Evolutionary conservation across 2,797 vertebrate genomes (phyloP), one percentile per base, ranked within the genome.

Genomic region (Erithacus rubecula): DNA sequence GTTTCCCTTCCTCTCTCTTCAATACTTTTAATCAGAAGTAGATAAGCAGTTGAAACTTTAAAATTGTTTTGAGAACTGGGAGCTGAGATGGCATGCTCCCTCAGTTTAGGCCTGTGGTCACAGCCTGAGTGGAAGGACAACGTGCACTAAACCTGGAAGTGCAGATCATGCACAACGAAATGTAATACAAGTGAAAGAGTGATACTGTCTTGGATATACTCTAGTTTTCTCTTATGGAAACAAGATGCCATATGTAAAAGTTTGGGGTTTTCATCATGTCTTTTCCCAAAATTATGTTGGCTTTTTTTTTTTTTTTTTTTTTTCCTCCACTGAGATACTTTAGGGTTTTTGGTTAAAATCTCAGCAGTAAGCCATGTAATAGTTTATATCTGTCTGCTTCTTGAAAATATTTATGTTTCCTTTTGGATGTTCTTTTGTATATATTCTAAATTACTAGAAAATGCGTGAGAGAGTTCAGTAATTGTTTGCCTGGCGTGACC

Each of bases 91-190:
- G 13, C 12, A 19, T 49, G 7, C 11, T 85, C 9, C 19, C 8
- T 72, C 17, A 39, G 0, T 74, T 69, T 83, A 63, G 47, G 29
- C 37, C 12, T 36, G 5, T 56, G 3, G 5, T 76, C 14, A 13
- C 14, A 69, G 37, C 12, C 34, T 68, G 26, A 41, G 17, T 30
- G 41, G 58, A 77, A 77, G 52, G 37, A 81, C 37, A 55, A 26
- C 16, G 6, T 59, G 46, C 27, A 20, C 8, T 56, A 55, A 70
- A 59, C 39, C 16, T 87, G 3, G 20, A 79, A 71, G 12, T 49
- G 20, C 63, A 72, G 24, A 37, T 37, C 3, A 2, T 0, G 0
- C 30, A 43, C 5, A 51, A 6, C 2, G 2, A 56, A 67, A 43
- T 34, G 17, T 53, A 59, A 36, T 79, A n/a, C 15, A 79, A 58